Conservation (phyloP, 2,888 invertebrate genomes). For the Chloroclystis v-ata region DNA sequence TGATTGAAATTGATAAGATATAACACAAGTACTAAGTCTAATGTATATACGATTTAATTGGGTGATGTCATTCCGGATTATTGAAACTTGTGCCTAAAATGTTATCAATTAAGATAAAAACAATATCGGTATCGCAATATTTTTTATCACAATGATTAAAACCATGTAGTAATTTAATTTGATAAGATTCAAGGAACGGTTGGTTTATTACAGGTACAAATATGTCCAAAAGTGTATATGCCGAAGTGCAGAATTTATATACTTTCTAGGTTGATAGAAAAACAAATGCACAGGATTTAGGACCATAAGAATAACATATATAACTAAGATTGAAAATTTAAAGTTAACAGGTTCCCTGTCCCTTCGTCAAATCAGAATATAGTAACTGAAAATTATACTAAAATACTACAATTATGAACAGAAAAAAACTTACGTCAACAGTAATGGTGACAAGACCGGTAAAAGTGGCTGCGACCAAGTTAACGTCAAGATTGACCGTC, state of each 20-base stretch:
- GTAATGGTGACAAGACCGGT: constrained; percentile 46
- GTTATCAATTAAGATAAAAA: constrained; percentile 23
- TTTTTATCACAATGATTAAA: constrained; percentile 26
- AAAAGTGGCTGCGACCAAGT: constrained; percentile 46
- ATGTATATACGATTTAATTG: neutral
- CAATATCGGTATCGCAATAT: constrained; percentile 18
- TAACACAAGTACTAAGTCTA: neutral
- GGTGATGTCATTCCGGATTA: constrained; percentile 16
- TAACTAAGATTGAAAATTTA: too few species aligned
- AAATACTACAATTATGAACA: too few species aligned
- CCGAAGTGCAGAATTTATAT: too few species aligned
- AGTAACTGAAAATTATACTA: too few species aligned
- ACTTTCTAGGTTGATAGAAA: neutral
- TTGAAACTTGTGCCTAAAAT: constrained; percentile 10
- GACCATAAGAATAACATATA: too few species aligned
- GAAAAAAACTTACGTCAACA: constrained; percentile 54
- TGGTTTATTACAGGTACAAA: constrained; percentile 7
- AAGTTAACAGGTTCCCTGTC: too few species aligned
- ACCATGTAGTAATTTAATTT: constrained; percentile 15
- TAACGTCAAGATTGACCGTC: constrained; percentile 55
- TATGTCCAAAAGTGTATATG: constrained; percentile 10
- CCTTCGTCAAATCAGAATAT: too few species aligned
- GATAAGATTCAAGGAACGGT: constrained; percentile 14
- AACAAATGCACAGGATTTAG: neutral
- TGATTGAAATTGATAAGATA: constrained; percentile 1